Evolutionary conservation across 2,797 vertebrate genomes (phyloP).

Genomic region (Labeo calbasu): DNA sequence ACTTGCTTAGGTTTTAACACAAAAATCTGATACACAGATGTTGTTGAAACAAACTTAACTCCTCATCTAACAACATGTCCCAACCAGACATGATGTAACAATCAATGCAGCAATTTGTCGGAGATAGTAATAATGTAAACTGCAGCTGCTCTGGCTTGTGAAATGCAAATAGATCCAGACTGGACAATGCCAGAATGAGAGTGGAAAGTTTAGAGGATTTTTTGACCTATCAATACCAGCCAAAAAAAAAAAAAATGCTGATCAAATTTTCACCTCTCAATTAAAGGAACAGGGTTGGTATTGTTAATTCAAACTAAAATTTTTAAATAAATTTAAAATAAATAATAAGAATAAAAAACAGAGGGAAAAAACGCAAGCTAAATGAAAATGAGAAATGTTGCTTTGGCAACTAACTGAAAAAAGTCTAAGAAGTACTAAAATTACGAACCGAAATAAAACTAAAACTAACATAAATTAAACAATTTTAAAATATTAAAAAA

Average conservation of each 20-base stretch:
- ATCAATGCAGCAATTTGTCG: not conserved
- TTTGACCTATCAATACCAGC: not conserved
- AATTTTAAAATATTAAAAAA: too few species aligned
- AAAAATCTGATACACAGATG: not conserved
- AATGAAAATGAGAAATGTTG: too few species aligned
- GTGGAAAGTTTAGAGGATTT: not conserved
- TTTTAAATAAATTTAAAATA: not conserved
- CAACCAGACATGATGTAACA: not conserved
- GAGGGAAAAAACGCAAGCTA: too few species aligned
- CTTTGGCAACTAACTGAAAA: too few species aligned
- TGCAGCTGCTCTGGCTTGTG: not conserved
- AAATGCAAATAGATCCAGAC: not conserved
- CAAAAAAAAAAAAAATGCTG: not conserved
- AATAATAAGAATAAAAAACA: too few species aligned
- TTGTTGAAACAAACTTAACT: not conserved
- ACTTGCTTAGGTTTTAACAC: slow-evolving; percentile 2
- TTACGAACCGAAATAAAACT: too few species aligned
- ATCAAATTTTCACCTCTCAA: not conserved
- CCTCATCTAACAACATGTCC: not conserved
- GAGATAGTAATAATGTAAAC: not conserved
- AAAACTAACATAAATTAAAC: too few species aligned
- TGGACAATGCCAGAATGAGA: not conserved
- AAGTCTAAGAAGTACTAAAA: too few species aligned
- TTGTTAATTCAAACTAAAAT: not conserved
- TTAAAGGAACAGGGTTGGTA: not conserved